Base-by-base conservation (phyloP, 2,888 invertebrate genomes). In the Morpho helenor region DNA sequence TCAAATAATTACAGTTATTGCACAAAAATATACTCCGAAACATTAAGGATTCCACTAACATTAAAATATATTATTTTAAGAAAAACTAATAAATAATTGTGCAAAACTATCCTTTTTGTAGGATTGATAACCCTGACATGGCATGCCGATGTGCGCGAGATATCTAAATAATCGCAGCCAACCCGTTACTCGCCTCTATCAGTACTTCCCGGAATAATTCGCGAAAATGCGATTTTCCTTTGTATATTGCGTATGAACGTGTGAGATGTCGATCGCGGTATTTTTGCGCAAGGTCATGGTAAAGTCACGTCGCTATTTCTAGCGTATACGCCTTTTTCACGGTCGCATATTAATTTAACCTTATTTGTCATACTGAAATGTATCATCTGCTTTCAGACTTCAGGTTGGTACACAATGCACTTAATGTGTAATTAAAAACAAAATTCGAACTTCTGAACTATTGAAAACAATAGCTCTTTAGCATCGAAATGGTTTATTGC, bases 121-220 rank as follows among this genome's bases (percentile, higher is more conserved):
- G 31, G 7, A 0, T 44, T 39, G 42, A 8, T 42, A 54, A 49
- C 54, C 54, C 54, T 54, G 74, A 7, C 7, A 42, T 8, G 16
- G 10, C 31, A 51, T 41, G 52, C 46, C 46, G 10, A 50, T 56
- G 59, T 59, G 63, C 56, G 63, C 41, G 49, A 74, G 80, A 80
- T 84, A 82, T 82, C 81, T 76, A 76, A 79, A 82, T 83, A 84
- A 84, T 82, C 82, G 77, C 80, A 81, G 80, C 81, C 74, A 84
- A 85, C 85, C 86, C 84, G 87, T 83, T 87, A 86, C 71, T 84
- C 81, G 84, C 84, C 83, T 87, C 87, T 81, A 83, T 84, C 81
- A 76, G 71, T 70, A 80, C 74, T 86, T 87, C 87, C 87, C 84
- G 81, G 84, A 89, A 89, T 86, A 83, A 79, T 82, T 84, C 78